A percentile compares a stretch with the other conserved stretches of the same genome.
These are phyloP conservation scores for Conchocele bisecta DNA, from an alignment of 2,888 invertebrate genomes.

Conservation along the genomic window DNA sequence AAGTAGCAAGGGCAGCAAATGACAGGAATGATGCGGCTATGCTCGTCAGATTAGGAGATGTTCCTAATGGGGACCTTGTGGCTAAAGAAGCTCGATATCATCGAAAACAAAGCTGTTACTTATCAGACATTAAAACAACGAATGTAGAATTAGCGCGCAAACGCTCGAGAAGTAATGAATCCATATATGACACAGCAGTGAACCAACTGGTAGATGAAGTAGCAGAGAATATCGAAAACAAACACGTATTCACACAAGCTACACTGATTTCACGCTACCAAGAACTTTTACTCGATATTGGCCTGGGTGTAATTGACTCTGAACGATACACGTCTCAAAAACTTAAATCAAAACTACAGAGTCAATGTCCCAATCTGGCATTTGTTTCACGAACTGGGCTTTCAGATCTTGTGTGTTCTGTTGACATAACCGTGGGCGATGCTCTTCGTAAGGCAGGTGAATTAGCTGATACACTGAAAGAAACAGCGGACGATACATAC, in stretches of 20 bases:
- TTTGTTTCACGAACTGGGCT: neutral
- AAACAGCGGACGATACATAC: neutral
- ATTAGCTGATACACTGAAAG: neutral
- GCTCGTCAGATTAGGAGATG: neutral
- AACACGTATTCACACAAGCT: too few relatives aligned
- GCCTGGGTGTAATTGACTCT: neutral
- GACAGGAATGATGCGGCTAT: neutral
- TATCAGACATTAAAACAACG: neutral
- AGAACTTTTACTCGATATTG: neutral
- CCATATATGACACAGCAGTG: too few relatives aligned
- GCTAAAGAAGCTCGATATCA: slow-evolving; percentile 16
- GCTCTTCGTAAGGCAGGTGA: neutral
- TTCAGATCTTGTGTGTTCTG: slow-evolving; percentile 9
- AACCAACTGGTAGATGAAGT: too few relatives aligned
- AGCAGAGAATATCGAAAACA: neutral
- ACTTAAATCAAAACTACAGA: too few relatives aligned
- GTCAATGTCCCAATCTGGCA: slow-evolving; percentile 5
- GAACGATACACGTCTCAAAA: neutral
- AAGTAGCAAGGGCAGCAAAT: neutral
- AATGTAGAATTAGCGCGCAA: too few relatives aligned
- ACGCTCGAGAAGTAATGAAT: too few relatives aligned
- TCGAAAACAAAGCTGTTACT: neutral
- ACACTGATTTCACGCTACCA: too few relatives aligned
- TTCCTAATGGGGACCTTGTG: slow-evolving; percentile 11
- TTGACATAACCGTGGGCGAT: neutral